phyloP scores from a whole-genome alignment of 2,888 invertebrate species.

The Folsomia candida region DNA sequence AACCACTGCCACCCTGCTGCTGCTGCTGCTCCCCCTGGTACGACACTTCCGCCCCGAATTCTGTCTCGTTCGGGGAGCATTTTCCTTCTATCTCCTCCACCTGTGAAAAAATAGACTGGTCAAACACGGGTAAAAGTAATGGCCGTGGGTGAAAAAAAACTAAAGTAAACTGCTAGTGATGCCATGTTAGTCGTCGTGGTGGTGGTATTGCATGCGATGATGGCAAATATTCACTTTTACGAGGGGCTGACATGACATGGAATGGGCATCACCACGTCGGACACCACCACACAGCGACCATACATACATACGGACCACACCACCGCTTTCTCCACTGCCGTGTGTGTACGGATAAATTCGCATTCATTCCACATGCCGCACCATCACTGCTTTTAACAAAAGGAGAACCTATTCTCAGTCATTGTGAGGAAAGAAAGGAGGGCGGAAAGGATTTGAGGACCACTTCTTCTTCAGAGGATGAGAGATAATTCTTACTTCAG shows the following conservation, averaged over 20 bases:
- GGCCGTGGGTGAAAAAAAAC: no score
- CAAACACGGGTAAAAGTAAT: no score
- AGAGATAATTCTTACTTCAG: background rate
- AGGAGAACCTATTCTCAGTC: no score
- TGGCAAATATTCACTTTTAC: background rate
- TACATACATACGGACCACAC: no score
- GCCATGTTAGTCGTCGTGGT: no score
- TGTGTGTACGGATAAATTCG: no score
- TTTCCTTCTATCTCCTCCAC: conserved; percentile 53
- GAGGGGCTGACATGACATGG: background rate
- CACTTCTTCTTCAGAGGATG: no score
- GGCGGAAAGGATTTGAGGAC: no score
- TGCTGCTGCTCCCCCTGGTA: background rate
- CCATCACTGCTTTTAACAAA: no score
- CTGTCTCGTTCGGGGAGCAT: conserved; percentile 50
- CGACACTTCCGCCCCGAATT: conserved; percentile 39
- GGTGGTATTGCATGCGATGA: no score
- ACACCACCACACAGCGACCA: background rate
- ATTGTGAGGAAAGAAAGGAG: background rate
- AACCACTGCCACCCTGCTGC: conserved; percentile 7
- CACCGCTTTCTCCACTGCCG: background rate
- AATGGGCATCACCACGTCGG: background rate
- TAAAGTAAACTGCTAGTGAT: no score
- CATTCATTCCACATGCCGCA: no score
- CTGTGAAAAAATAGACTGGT: conserved; percentile 40